A percentile compares a stretch with the other conserved stretches of the same genome.
phyloP scores from a whole-genome alignment of 2,113 vertebrate species.

The Lontra canadensis region DNA sequence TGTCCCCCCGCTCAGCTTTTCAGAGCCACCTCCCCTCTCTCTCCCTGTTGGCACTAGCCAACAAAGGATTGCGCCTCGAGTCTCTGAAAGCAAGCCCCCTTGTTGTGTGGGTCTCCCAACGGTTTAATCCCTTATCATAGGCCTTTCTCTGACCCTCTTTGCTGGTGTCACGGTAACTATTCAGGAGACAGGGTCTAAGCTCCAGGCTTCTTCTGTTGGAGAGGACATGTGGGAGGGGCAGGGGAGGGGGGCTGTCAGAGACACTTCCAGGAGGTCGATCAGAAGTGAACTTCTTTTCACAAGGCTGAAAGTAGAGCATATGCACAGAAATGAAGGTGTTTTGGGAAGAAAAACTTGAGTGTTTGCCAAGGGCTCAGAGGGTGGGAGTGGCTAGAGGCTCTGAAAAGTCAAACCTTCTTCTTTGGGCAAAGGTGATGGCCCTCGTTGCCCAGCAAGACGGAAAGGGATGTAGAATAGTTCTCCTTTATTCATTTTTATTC shows the following conservation, averaged over 20 bases:
- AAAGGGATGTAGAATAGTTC: not conserved
- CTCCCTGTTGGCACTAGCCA: not conserved
- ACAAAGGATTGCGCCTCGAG: not conserved
- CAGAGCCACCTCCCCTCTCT: not conserved
- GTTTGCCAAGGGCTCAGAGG: not conserved
- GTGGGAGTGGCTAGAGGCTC: not conserved
- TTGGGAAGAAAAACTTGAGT: not conserved
- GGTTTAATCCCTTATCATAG: rapidly evolving
- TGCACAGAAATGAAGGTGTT: not conserved
- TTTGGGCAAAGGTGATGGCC: not conserved
- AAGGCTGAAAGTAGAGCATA: not conserved
- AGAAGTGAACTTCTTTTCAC: not conserved
- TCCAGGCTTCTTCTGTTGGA: not conserved
- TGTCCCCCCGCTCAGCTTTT: not conserved
- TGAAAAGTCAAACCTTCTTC: not conserved
- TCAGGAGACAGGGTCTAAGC: not conserved
- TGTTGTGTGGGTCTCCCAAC: not conserved
- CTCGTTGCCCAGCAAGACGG: not conserved
- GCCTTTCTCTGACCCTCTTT: not conserved
- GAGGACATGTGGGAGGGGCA: not conserved
- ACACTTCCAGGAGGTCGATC: not conserved
- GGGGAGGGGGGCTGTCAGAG: not conserved
- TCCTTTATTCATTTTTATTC: not conserved
- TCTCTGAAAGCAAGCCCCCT: not conserved
- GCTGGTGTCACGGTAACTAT: no score